phyloP scores from a whole-genome alignment of 2,113 vertebrate genomes.

The Ardeotis arabs region DNA sequence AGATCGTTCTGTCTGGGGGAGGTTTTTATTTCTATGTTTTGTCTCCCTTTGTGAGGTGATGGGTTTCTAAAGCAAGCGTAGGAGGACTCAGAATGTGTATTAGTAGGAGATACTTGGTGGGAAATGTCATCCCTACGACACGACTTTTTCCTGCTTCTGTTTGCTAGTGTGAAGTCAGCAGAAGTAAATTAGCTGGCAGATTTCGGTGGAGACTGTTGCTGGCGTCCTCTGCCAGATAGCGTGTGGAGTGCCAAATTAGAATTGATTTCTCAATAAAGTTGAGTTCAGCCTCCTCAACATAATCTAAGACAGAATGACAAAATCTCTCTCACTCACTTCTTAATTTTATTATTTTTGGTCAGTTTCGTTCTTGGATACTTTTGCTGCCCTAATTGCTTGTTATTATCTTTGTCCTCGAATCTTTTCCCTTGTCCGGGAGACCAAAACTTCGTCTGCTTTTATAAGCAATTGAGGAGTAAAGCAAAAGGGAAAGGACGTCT shows the following conservation, averaged over 20 bases:
- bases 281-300: conserved; percentile 75
- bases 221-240: conserved; percentile 71
- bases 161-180: conserved; percentile 65
- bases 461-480: neutral
- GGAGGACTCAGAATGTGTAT: neutral
- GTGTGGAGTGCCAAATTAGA: conserved; percentile 76
- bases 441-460: conserved; percentile 23
- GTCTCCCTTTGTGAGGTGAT: conserved; percentile 31
- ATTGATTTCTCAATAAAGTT: conserved; percentile 84
- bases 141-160: conserved; percentile 54
- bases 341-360: conserved; percentile 72
- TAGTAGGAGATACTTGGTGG: conserved; percentile 12
- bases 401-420: conserved; percentile 45
- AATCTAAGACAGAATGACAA: conserved; percentile 74
- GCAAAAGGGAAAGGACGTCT: neutral
- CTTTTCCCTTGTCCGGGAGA: conserved; percentile 43
- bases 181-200: conserved; percentile 75
- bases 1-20: neutral
- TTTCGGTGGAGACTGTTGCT: conserved; percentile 72
- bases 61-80: conserved; percentile 12
- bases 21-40: neutral
- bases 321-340: conserved; percentile 63
- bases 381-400: conserved; percentile 38
- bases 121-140: conserved; percentile 24
- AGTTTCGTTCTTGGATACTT: conserved; percentile 70